phyloP scores from a whole-genome alignment of 2,113 vertebrate species.

The Pterocles orientalis region DNA sequence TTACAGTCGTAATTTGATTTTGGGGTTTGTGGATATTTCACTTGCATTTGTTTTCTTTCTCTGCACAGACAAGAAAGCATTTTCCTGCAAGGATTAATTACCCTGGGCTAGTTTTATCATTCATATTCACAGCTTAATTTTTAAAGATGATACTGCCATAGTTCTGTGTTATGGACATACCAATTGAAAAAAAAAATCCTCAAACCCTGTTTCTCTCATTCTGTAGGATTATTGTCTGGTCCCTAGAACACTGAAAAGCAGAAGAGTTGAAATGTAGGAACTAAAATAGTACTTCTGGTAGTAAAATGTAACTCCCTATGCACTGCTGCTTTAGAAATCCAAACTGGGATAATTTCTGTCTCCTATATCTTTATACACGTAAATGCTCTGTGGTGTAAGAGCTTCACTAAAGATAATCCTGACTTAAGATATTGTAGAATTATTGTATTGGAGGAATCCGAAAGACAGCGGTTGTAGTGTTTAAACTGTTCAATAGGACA shows the following conservation, averaged over 20 bases:
- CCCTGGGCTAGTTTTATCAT: not conserved
- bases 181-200: not conserved
- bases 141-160: not conserved
- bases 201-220: not conserved
- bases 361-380: not conserved
- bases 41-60: not conserved
- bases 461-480: not conserved
- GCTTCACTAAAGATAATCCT: not conserved
- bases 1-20: not conserved
- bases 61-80: not conserved
- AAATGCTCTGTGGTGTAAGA: not conserved
- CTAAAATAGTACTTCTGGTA: not conserved
- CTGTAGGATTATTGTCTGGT: not conserved
- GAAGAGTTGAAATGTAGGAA: not conserved
- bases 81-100: not conserved
- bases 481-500: not conserved
- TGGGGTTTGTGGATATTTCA: not conserved
- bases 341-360: not conserved
- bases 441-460: not conserved
- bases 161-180: not conserved
- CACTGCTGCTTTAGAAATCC: not conserved
- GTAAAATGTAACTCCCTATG: not conserved
- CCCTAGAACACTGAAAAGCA: not conserved
- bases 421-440: not conserved
- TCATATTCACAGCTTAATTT: not conserved